These are phyloP conservation scores for Benthochromis sp. DNA, from an alignment of 2,113 vertebrate genomes.

Conservation along the genomic window DNA sequence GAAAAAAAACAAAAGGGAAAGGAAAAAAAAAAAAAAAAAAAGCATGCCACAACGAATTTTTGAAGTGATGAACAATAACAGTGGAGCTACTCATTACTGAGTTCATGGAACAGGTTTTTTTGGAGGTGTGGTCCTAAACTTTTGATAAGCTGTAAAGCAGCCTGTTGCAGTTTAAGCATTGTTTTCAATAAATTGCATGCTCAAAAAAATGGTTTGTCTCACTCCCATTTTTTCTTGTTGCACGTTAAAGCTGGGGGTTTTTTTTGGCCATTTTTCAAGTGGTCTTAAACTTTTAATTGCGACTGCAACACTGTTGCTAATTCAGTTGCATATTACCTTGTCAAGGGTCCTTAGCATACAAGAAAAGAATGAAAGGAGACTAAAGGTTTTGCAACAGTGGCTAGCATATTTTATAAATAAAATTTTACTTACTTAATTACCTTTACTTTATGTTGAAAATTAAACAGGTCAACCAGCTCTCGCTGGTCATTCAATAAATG, in stretches of 20 bases:
- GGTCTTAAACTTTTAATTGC: background rate
- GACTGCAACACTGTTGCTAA: background rate
- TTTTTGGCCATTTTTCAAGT: background rate
- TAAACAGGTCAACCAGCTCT: background rate
- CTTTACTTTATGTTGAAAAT: background rate
- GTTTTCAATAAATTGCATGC: background rate
- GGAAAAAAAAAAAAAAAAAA: background rate
- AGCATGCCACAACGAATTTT: background rate
- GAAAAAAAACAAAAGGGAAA: too few relatives aligned
- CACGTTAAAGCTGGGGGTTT: rapidly evolving
- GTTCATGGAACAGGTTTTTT: background rate
- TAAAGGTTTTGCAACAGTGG: background rate
- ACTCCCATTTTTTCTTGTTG: background rate
- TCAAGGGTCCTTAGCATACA: background rate
- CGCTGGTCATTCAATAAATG: background rate
- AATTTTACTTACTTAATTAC: background rate
- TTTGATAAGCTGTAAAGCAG: background rate
- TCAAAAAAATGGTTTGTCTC: background rate
- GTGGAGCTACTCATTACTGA: background rate
- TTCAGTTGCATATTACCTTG: background rate
- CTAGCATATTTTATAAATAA: background rate
- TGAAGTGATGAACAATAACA: background rate
- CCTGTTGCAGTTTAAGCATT: background rate
- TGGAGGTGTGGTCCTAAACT: background rate
- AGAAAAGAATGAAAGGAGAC: background rate